These are phyloP conservation scores for Trochalopteron elliotii DNA, from an alignment of 2,113 vertebrate genomes.

Conservation along the genomic window DNA sequence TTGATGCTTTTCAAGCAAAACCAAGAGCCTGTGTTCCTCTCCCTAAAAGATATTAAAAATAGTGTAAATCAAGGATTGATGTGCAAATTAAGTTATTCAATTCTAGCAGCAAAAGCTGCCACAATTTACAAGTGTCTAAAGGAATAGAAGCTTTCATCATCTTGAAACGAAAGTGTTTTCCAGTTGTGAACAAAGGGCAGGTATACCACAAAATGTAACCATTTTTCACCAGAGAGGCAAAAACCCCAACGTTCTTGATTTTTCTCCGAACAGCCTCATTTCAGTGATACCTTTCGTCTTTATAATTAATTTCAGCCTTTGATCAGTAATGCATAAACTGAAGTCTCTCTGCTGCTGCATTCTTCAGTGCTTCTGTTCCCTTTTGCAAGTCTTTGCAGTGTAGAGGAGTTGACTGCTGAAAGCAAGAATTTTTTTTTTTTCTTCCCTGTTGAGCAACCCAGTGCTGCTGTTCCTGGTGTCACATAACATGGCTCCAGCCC, in stretches of 20 bases:
- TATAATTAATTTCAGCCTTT: not conserved
- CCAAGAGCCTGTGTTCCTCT: not conserved
- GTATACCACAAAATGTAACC: not conserved
- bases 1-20: conserved; percentile 9
- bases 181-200: not conserved
- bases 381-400: not conserved
- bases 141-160: not conserved
- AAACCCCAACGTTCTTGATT: not conserved
- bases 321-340: not conserved
- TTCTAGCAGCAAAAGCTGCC: not conserved
- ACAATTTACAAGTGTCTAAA: not conserved
- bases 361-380: not conserved
- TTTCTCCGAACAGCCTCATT: not conserved
- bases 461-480: not conserved
- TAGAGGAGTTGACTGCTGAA: not conserved
- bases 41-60: conserved; percentile 9
- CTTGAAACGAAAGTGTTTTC: not conserved
- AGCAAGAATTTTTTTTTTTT: not conserved
- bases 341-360: not conserved
- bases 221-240: not conserved
- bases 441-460: not conserved
- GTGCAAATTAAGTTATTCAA: conserved; percentile 16
- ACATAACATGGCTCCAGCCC: not conserved
- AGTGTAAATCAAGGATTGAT: not conserved
- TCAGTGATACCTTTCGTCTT: not conserved